Percentiles rank a stretch among this genome's conserved stretches.
Evolutionary conservation across 2,888 invertebrate species (phyloP).

Genomic region (Harpalus rubripes): DNA sequence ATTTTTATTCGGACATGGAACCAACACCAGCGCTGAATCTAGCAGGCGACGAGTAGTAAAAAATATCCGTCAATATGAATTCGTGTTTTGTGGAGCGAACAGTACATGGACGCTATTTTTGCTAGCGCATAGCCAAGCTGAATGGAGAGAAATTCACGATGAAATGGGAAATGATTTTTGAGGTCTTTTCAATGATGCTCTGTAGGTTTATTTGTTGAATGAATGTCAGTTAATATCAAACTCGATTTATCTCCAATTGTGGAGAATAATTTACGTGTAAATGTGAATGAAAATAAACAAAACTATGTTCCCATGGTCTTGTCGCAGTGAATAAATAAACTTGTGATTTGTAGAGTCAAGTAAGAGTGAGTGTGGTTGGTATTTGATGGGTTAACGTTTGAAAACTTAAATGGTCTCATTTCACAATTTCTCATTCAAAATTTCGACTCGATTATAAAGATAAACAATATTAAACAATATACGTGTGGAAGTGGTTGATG

Average conservation of each 20-base stretch:
- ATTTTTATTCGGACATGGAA: conserved; percentile 18
- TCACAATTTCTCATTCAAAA: no score
- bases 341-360: not conserved
- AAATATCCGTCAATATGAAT: conserved; percentile 40
- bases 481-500: no score
- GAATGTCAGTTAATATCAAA: not conserved
- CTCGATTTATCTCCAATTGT: not conserved
- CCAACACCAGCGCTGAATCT: conserved; percentile 16
- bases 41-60: conserved; percentile 27
- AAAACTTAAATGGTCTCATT: no score
- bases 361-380: no score
- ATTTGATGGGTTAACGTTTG: no score
- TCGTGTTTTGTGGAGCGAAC: not conserved
- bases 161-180: conserved; percentile 27
- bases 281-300: not conserved
- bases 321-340: not conserved
- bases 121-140: not conserved
- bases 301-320: not conserved
- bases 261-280: not conserved
- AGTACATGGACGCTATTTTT: conserved; percentile 2
- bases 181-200: not conserved
- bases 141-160: conserved; percentile 16
- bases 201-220: not conserved
- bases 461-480: no score
- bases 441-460: no score